Conservation (phyloP, 1,140 invertebrate genomes). For the Lordiphosa mommai region DNA sequence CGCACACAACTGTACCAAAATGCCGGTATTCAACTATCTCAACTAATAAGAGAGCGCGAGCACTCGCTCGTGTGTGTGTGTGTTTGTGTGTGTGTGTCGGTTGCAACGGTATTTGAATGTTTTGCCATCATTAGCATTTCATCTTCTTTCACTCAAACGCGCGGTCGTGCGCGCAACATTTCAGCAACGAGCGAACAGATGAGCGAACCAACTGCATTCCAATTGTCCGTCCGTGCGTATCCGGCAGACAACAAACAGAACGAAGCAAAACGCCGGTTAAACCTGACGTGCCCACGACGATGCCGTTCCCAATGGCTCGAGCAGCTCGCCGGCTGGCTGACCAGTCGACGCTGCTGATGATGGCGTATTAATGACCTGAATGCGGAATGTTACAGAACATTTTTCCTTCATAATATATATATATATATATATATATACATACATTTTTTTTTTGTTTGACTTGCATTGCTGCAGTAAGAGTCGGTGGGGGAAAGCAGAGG, state of each 20-base stretch:
- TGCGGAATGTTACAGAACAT: conserved; percentile 68
- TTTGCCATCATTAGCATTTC: conserved; percentile 70
- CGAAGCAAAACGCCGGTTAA: conserved; percentile 11
- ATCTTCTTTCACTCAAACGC: conserved; percentile 62
- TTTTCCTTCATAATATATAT: conserved; percentile 4
- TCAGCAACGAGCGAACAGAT: conserved; percentile 3
- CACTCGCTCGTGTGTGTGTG: background rate
- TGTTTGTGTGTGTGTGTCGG: conserved; percentile 3
- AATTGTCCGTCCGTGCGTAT: conserved; percentile 55
- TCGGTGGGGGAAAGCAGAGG: background rate
- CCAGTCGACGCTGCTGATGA: conserved; percentile 31
- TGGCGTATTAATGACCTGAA: conserved; percentile 76
- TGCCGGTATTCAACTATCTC: background rate
- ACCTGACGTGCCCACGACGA: conserved; percentile 38
- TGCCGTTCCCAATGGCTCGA: conserved; percentile 2
- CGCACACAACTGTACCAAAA: conserved; percentile 2
- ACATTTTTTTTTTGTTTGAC: conserved; percentile 7
- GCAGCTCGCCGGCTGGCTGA: background rate
- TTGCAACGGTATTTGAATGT: conserved; percentile 50
- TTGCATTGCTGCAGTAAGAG: conserved; percentile 22
- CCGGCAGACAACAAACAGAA: conserved; percentile 38
- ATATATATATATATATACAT: no score
- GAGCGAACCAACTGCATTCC: conserved; percentile 44
- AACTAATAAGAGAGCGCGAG: background rate
- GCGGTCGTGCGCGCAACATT: conserved; percentile 64